Percentiles rank a stretch among this genome's conserved stretches.
Evolutionary conservation across 1,140 invertebrate species (phyloP).

Genomic region (Bombus haemorrhoidalis): DNA sequence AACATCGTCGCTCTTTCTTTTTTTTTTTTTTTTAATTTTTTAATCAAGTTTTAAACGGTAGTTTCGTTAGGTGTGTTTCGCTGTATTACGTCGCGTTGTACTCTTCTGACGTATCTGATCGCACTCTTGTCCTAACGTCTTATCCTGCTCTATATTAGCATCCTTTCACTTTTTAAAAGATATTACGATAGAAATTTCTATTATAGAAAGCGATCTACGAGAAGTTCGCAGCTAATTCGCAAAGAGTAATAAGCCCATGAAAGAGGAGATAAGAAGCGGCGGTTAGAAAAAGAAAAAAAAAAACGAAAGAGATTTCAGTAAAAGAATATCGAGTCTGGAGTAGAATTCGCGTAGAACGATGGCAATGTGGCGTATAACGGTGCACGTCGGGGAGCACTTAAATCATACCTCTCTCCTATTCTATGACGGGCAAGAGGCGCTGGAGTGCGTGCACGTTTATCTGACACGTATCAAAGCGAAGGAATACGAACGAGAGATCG

Average conservation of each 20-base stretch:
- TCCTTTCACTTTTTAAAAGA: no score
- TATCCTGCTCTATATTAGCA: no score
- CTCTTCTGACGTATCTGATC: no score
- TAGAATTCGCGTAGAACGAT: slow-evolving; percentile 10
- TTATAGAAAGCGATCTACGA: no score
- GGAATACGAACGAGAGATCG: not conserved
- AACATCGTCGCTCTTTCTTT: no score
- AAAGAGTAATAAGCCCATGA: not conserved
- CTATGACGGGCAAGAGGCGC: not conserved
- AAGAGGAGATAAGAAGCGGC: not conserved
- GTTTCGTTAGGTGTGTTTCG: no score
- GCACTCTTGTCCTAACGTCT: no score
- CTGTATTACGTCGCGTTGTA: no score
- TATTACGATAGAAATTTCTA: no score
- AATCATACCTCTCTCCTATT: slow-evolving; percentile 29
- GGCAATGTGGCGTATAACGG: slow-evolving; percentile 13
- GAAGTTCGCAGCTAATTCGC: not conserved
- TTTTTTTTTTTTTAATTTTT: no score
- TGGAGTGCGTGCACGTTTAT: slow-evolving; percentile 36
- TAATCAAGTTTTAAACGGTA: no score
- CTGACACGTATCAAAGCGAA: slow-evolving; percentile 20
- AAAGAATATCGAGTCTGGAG: not conserved
- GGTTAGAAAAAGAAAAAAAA: no score
- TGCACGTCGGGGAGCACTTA: slow-evolving; percentile 6
- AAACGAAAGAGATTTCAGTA: not conserved